Evolutionary conservation across 37 sponge, comb jelly and placozoan species (phyloP), one percentile per base, ranked within the genome.

Genomic region (Theonella swinhoei): DNA sequence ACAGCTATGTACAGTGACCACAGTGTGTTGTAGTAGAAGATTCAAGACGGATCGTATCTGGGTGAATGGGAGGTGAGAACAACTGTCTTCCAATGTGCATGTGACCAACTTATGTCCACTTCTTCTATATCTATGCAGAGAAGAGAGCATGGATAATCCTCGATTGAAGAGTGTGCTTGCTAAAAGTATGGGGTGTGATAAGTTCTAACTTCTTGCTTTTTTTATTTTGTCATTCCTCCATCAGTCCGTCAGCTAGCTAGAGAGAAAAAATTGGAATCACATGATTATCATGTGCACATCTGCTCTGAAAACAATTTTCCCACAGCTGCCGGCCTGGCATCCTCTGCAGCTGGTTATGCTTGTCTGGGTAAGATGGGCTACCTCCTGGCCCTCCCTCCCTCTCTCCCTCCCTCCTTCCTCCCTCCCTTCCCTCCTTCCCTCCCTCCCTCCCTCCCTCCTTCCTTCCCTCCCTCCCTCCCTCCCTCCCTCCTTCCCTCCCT

Each of bases 321-420:
- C 23, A 99, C 99, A 17, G 99, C 99, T 28, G 99, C 99, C 66
- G 99, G 99, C 0, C 87, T 99, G 23, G 99, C 99, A 25, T 99
- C 99, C 3, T 99, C 99, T 38, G 99, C 99, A 65, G 96, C 99
- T 54, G 99, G 99, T 29, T 99, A 95, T 72, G 99, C 99, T 5
- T 97, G 97, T 77, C 64, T 95, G 25, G 96, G 96, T 95, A 42
- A 41, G 79, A 40, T 30, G n/a, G n/a, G n/a, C 30, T 17, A 11
- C 7, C 68, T 17, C 8, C 68, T 9, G 7, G 5, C 9, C 68
- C 33, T 17, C 68, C 8, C 14, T 19, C 14, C 68, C 14, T 9
- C 14, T 9, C 33, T 67, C 33, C 8, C 68, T 67, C 33, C 7
- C 33, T 75, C 26, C 19, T 41, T 76, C 4, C 74, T 30, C 66